Evolutionary conservation across 2,888 invertebrate genomes (phyloP).

Genomic region (Thumatha senex): DNA sequence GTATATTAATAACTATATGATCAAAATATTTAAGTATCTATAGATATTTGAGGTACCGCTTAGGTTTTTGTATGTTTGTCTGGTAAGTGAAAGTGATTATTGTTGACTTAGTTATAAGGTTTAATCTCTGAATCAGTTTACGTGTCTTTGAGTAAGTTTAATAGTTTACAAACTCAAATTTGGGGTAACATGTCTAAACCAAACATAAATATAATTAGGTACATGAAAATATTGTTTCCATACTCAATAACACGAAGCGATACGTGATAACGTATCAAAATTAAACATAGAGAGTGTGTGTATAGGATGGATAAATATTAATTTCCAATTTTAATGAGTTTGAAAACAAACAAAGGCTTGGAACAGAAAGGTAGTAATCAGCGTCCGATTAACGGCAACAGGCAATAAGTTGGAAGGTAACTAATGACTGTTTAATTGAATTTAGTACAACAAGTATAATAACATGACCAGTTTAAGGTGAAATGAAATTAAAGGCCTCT

Average conservation of each 20-base stretch:
- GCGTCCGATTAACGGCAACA: slow-evolving; percentile 41
- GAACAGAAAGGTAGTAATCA: slow-evolving; percentile 22
- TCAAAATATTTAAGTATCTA: not conserved
- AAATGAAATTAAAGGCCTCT: no score
- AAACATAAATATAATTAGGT: not conserved
- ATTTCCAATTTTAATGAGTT: slow-evolving; percentile 30
- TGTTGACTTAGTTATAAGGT: no score
- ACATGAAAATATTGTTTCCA: not conserved
- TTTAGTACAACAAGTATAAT: slow-evolving; percentile 42
- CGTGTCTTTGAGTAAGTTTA: no score
- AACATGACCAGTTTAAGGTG: slow-evolving; percentile 26
- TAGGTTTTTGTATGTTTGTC: no score
- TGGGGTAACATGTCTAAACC: not conserved
- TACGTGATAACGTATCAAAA: slow-evolving; percentile 1
- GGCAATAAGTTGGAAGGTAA: slow-evolving; percentile 49
- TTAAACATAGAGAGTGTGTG: not conserved
- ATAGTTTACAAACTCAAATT: no score
- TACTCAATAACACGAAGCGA: slow-evolving; percentile 2
- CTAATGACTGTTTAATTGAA: slow-evolving; percentile 54
- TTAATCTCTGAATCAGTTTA: no score
- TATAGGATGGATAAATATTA: slow-evolving; percentile 13
- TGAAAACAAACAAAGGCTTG: slow-evolving; percentile 15
- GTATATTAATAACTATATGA: not conserved
- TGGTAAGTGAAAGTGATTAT: no score
- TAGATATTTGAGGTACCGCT: no score